Evolutionary conservation across 2,113 vertebrate species (phyloP), one percentile per base, ranked within the genome.

Genomic region (Motacilla tschutschensis): DNA sequence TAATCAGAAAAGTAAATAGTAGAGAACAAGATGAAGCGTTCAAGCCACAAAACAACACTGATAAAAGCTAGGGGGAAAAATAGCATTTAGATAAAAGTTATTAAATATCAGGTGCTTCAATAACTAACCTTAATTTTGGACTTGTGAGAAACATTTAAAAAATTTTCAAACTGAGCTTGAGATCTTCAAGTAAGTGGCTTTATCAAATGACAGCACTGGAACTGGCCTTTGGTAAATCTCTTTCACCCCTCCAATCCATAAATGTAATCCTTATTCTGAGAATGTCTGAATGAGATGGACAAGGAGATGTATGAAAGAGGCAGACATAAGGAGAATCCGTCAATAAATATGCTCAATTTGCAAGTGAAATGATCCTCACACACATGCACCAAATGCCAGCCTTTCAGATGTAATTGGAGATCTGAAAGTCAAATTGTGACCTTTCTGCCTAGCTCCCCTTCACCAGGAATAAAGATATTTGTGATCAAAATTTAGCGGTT

Each of bases 341-440:
- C 88, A 90, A 88, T 78, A 94, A 91, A 85, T 53, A 48, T 12
- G 35, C 19, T 90, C 7, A 9, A 79, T 93, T 93, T 93, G 75
- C 93, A 93, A 92, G 86, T 74, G 44, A 90, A 93, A 94, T 90
- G 36, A 82, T 91, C 64, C 74, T 35, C 31, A 48, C 59, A 65
- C 31, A 70, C 70, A 76, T 2, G 6, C 20, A 89, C 28, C 65
- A 84, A 77, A 72, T 50, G 60, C 57, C 88, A 91, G 79, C 44
- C 53, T 91, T 87, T 74, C 60, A 93, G 62, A 88, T 79, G 69
- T 80, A 92, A 80, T 2, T 71, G 57, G 46, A 85, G 75, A 91
- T 92, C 60, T 94, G 86, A 92, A 95, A 93, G 90, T 88, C 88
- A 94, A 90, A 92, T 93, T 85, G 43, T 80, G 82, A 91, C 82